Evolutionary conservation across 1,140 invertebrate species (phyloP), one percentile per base, ranked within the genome.

Genomic region (Sweltsa coloradensis): DNA sequence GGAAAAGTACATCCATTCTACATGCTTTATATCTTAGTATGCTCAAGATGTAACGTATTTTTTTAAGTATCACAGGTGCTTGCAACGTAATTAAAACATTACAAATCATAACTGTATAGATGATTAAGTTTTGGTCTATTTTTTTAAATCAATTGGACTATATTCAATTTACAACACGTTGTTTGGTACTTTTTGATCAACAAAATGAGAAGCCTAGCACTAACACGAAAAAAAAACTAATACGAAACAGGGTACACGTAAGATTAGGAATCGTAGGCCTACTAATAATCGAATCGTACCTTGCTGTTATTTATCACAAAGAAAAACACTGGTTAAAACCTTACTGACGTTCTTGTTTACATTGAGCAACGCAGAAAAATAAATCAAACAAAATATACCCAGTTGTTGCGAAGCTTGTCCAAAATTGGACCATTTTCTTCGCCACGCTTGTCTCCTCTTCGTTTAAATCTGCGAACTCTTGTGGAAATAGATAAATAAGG

Each of bases 401-500:
- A 3, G 55, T 57, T 49, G 46, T 62, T 0, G 63, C 60, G 44
- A 73, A 73, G 49, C 53, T 70, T 1, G 61, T 46, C 61, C 59
- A 72, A 44, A 73, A 53, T 47, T 68, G 58, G 0, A 64, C 68
- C 58, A 73, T 62, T 5, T 60, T 57, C 29, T 63, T 53, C 3
- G 67, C 64, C 56, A 71, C 62, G 7, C 51, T 49, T 5, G 54
- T 34, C 5, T 57, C 22, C 24, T 48, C 19, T 23, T 51, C 44
- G 0, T 37, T 27, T 7, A 37, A 54, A 2, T 1, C n/a, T n/a
- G n/a, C 34, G 34, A 62, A 61, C 3, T 57, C 47, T 5, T 45
- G 23, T 3, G 60, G 68, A 49, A 72, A 68, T 9, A 71, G 45
- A 51, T 69, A 74, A 43, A 66, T 56, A 3, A 73, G 34, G 3